Conservation (phyloP, 1,140 invertebrate species). For the Schlechtendalia chinensis region DNA sequence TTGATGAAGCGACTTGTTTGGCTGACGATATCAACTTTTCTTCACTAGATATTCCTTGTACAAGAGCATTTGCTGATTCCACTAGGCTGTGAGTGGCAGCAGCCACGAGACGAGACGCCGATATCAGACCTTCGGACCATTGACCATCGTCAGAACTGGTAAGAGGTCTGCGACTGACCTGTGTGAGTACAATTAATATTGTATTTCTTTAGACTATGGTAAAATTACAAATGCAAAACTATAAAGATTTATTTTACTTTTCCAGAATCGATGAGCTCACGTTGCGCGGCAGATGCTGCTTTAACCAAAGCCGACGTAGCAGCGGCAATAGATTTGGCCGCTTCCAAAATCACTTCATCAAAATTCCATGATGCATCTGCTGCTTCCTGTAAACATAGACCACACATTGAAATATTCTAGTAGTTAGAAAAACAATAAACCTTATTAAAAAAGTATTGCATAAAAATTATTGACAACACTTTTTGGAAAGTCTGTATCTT, state of each 20-base stretch:
- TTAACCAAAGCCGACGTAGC: conserved; percentile 95
- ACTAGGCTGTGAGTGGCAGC: conserved; percentile 96
- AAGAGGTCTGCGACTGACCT: conserved; percentile 75
- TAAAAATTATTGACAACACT: too few relatives aligned
- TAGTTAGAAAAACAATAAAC: too few relatives aligned
- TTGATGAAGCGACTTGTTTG: conserved; percentile 95
- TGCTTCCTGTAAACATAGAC: conserved; percentile 62
- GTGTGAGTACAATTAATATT: too few relatives aligned
- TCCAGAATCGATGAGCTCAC: conserved; percentile 83
- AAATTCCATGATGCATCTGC: conserved; percentile 93
- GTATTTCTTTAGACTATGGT: background rate
- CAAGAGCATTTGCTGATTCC: conserved; percentile 94
- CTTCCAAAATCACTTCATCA: conserved; percentile 98
- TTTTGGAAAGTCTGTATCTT: too few relatives aligned
- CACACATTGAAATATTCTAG: background rate
- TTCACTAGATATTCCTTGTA: conserved; percentile 91
- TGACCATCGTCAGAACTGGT: conserved; percentile 93
- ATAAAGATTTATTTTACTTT: conserved; percentile 57
- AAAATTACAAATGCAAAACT: background rate
- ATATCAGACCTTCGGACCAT: conserved; percentile 97
- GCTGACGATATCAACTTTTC: conserved; percentile 95
- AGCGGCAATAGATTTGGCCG: conserved; percentile 95
- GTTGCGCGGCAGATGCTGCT: conserved; percentile 92
- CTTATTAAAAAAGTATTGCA: background rate
- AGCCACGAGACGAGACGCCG: conserved; percentile 91